Evolutionary conservation across 2,797 vertebrate genomes (phyloP), one percentile per base, ranked within the genome.

Genomic region (Cichlasoma orientale): DNA sequence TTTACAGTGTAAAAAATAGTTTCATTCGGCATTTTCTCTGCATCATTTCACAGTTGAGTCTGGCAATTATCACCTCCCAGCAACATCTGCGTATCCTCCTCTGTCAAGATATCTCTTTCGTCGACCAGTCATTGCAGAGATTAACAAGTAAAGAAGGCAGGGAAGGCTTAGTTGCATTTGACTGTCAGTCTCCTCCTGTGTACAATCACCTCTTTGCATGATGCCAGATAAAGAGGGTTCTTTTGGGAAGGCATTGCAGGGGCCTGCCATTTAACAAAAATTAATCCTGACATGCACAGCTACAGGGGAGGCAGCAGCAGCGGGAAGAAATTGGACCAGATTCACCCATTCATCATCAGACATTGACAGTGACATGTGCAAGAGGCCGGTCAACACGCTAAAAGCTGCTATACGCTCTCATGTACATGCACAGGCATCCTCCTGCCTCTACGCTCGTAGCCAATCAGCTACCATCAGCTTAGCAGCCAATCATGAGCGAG

Each of bases 241-340:
- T 85, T 77, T 82, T 87, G 82, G 80, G 86, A 84, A 86, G 52
- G 61, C 59, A 11, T 77, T 71, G 79, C 77, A 68, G 74, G 27
- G 77, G 79, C 66, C 75, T 61, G 73, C 66, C 78, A 81, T 89
- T 90, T 89, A 88, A 89, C 86, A 83, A 82, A 92, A 89, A 93
- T 91, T 23, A 87, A 92, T 92, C 85, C 83, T 91, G 90, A 93
- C 81, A 41, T 77, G 75, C 76, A 41, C 80, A 80, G 79, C 83
- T 75, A 66, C 63, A 31, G 79, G 87, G 74, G 23, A 82, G 63
- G 82, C 74, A 53, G 79, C 27, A 9, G 61, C 66, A 8, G 71
- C 8, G 4, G 74, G 52, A 72, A 57, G 70, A 80, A 82, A 86
- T 80, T 84, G 79, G 79, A 82, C 80, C 61, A 54, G 86, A 80